phyloP scores from a whole-genome alignment of 2,888 invertebrate genomes.

The Agrotis exclamationis region DNA sequence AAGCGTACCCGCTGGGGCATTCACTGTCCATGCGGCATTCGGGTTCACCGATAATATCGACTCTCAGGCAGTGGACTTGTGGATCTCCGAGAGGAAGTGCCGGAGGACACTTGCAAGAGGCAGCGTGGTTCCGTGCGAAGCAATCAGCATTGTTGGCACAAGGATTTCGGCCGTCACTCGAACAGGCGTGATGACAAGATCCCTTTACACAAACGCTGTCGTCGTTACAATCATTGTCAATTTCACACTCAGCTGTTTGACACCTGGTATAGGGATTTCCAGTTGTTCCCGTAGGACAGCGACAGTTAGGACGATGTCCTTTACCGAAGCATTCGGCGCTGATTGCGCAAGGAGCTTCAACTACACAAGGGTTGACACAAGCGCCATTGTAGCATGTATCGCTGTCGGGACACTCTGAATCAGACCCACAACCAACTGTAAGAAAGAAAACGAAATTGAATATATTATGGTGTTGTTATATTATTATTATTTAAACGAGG shows the following conservation, averaged over 20 bases:
- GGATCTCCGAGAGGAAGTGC: conserved; percentile 95
- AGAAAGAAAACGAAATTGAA: conserved; percentile 67
- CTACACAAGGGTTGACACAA: conserved; percentile 95
- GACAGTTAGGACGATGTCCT: conserved; percentile 95
- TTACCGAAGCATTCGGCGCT: conserved; percentile 96
- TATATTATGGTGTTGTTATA: conserved; percentile 1
- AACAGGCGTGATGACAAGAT: conserved; percentile 95
- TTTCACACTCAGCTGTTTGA: conserved; percentile 94
- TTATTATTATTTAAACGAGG: not conserved
- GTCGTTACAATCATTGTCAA: conserved; percentile 95
- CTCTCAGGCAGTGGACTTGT: conserved; percentile 93
- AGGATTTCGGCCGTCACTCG: conserved; percentile 92
- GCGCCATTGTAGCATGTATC: conserved; percentile 96
- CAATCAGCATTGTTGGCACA: conserved; percentile 97
- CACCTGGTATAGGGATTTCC: conserved; percentile 96
- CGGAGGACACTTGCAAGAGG: conserved; percentile 96
- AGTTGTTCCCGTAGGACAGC: conserved; percentile 94
- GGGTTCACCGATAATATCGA: conserved; percentile 89
- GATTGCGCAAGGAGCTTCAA: conserved; percentile 95
- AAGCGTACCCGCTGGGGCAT: conserved; percentile 95
- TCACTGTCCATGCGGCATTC: conserved; percentile 95
- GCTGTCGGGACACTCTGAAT: conserved; percentile 95
- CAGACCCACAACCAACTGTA: conserved; percentile 95
- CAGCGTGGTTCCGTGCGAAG: conserved; percentile 95
- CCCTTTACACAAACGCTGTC: conserved; percentile 94